Evolutionary conservation across 1,140 invertebrate genomes (phyloP), one percentile per base, ranked within the genome.

Genomic region (Physella acuta): DNA sequence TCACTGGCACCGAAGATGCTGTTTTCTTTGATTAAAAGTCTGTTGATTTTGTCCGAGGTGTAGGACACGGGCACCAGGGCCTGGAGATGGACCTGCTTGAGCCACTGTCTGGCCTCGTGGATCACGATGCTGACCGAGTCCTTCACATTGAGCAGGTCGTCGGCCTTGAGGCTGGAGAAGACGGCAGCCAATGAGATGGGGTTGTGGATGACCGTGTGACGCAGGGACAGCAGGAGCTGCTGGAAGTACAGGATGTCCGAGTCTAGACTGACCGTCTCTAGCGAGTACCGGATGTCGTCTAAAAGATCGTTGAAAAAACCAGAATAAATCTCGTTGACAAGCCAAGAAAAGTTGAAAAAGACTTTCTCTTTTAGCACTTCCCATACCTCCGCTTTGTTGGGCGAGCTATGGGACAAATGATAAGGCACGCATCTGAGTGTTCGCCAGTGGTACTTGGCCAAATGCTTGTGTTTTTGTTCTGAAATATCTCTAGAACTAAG

Each of bases 291-390:
- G 30, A 72, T 68, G 53, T 75, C 74, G 36, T 70, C 65, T 14
- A 75, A 39, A 3, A 75, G 64, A 24, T 75, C 74, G 39, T 64
- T 68, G 44, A 73, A 66, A 61, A 66, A 73, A 1, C 74, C 74
- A 26, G 71, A 61, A 30, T 73, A 75, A n/a, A 73, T 66, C 52
- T 70, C 69, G 36, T 75, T 75, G 59, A 75, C 65, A 17, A 75
- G 52, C 74, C 74, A 75, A 33, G 59, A 26, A 55, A 75, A 73
- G 51, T 75, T 75, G 37, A 68, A 68, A 51, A 75, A 71, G 5
- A 75, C 71, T 17, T 68, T 61, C n/a, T 70, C 62, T 39, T 75
- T 75, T 2, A 75, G 60, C 11, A 24, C 49, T n/a, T 63, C 58
- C 71, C 67, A 66, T 20, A 64, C 69, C 49, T 69, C 56, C 4